Base-by-base conservation (phyloP, 2,888 invertebrate genomes). In the Eristalinus aeneus region DNA sequence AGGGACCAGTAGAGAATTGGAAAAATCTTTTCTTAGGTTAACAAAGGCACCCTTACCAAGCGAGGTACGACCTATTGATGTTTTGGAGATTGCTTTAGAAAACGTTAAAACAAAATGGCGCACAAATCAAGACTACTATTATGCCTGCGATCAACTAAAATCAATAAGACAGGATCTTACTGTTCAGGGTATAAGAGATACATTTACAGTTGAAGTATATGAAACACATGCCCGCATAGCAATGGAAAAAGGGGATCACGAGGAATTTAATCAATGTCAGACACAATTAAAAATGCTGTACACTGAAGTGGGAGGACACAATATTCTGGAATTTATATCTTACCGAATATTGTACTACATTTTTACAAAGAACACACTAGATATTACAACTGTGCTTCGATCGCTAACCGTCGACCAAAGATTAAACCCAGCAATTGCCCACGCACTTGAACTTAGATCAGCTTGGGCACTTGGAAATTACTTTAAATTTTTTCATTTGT, bases 261-360 rank as follows among this genome's bases (percentile, higher is more conserved):
- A 98, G 91, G 99, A 99, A 92, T 99, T 99, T 92, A 99, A 99
- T 94, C 99, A 99, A 93, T 99, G 99, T 92, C 99, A 99, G 93
- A 98, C 98, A 12, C 99, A 99, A 93, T 94, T 99, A 72, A 97
- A 97, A 94, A 97, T 97, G 95, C 94, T 99, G 36, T 99, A 99
- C 92, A 93, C 95, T 88, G 97, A 97, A 92, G 93, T 96, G 83
- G 96, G 95, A 36, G 94, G 95, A 27, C 94, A 93, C 65, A 97
- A 98, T 94, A 94, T 95, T 87, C 94, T 96, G 88, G 99, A 99
- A 93, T 99, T 99, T 93, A 96, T 96, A 69, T 98, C 98, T 69
- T 99, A 99, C 93, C 94, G 99, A 89, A 97, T 99, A 91, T 94
- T 99, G 63, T 99, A 99, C 92, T 99, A 98, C 91, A 97, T 99